Evolutionary conservation across 2,888 invertebrate species (phyloP).

Genomic region (Nasonovia ribisnigri): DNA sequence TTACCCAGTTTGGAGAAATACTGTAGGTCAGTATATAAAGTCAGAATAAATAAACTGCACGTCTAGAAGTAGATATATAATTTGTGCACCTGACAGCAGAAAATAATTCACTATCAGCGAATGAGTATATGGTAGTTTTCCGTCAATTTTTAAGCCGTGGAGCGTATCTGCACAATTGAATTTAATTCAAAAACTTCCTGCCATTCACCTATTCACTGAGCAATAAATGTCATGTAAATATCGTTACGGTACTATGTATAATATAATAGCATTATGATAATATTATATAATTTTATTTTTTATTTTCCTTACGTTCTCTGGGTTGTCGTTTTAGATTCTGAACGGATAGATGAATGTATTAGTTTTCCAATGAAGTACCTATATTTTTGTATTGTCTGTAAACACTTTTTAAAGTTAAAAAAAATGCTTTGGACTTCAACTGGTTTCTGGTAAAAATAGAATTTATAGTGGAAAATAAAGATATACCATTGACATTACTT

Average conservation of each 20-base stretch:
- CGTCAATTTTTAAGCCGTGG: background rate
- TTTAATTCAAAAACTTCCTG: background rate
- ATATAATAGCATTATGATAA: background rate
- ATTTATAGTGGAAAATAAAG: background rate
- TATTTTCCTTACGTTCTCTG: background rate
- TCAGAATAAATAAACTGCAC: background rate
- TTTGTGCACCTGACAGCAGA: background rate
- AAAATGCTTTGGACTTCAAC: background rate
- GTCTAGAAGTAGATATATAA: background rate
- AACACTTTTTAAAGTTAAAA: background rate
- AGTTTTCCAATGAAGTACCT: background rate
- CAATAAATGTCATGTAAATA: background rate
- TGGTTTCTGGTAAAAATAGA: background rate
- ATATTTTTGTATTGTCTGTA: background rate
- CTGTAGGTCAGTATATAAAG: background rate
- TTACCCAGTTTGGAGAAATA: background rate
- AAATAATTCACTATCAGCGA: background rate
- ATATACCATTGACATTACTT: background rate
- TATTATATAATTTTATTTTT: background rate
- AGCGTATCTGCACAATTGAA: background rate
- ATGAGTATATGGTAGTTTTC: background rate
- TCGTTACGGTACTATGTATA: background rate
- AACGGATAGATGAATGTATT: background rate
- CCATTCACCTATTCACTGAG: background rate
- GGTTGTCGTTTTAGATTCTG: background rate